Evolutionary conservation across 2,113 vertebrate genomes (phyloP), one percentile per base, ranked within the genome.

Genomic region (Myiagra hebetior): DNA sequence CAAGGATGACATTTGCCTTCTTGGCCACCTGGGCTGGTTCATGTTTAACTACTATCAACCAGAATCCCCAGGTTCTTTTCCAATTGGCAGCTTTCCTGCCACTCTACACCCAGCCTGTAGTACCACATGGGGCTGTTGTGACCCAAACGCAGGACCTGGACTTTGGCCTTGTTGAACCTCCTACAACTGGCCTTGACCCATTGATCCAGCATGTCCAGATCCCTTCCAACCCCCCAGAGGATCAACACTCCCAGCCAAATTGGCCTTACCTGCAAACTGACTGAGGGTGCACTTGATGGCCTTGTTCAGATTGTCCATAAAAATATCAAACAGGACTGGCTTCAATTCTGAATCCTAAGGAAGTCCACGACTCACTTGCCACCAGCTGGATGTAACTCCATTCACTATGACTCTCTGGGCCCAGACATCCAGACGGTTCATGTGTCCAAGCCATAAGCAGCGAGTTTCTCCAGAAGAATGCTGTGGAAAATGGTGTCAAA

Each of bases 401-500:
- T 33, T 60, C 14, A 33, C 22, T 37, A 22, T 0, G 0, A 52
- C 13, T 68, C 26, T 86, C 33, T 77, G 73, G 17, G 11, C 33
- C 27, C 0, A 0, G 44, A 26, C 7, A 27, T 52, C 16, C 1
- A 2, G 13, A 57, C 12, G 28, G 15, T 19, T 13, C 8, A 24
- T 2, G 10, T n/a, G 13, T 65, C 42, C 16, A 50, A 50, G 35
- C 2, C 21, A 59, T 21, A 30, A 50, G 35, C 19, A 50, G 12
- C 13, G 35, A 26, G 20, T 50, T 56, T 76, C 21, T 59, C 26
- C 27, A 37, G 53, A 49, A 59, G 53, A 44, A 42, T 44, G 31
- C 7, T 76, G 20, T 31, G 26, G 20, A 8, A 57, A 42, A 57
- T 26, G 15, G 30, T 50, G 10, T 75, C 44, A 31, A 59, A 31